Conservation (phyloP, 2,113 vertebrate species). For the Tyrannus savana region DNA sequence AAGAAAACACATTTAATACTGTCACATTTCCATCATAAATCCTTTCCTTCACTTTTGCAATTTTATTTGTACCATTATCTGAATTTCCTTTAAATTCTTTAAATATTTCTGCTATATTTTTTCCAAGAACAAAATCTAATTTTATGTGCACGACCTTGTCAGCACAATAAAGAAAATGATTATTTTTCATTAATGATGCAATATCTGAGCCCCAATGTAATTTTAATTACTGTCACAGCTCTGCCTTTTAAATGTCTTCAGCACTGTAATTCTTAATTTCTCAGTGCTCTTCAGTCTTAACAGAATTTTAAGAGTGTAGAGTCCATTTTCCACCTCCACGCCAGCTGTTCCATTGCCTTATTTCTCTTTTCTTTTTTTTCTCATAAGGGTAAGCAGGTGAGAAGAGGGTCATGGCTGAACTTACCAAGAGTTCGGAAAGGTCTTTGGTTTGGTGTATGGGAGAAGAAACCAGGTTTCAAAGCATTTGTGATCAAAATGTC, state of each 20-base stretch:
- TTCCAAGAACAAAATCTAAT: not conserved
- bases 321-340: fast-evolving
- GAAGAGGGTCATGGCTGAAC: conserved; percentile 15
- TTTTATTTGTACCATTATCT: not conserved
- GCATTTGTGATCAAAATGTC: conserved; percentile 96
- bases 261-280: not conserved
- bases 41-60: not conserved
- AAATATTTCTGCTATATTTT: not conserved
- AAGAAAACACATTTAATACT: not conserved
- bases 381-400: not conserved
- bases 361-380: too few relatives aligned
- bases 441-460: conserved; percentile 87
- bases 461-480: conserved; percentile 96
- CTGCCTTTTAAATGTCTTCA: not conserved
- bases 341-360: not conserved
- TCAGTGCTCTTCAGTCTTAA: not conserved
- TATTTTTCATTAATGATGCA: not conserved
- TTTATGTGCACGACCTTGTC: not conserved
- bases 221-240: not conserved
- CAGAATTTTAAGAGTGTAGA: not conserved
- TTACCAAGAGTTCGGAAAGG: conserved; percentile 91
- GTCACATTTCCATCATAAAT: not conserved
- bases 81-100: not conserved
- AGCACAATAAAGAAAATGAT: not conserved
- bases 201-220: not conserved